Conservation (phyloP, 2,113 vertebrate genomes). For the Oreotrochilus melanogaster region DNA sequence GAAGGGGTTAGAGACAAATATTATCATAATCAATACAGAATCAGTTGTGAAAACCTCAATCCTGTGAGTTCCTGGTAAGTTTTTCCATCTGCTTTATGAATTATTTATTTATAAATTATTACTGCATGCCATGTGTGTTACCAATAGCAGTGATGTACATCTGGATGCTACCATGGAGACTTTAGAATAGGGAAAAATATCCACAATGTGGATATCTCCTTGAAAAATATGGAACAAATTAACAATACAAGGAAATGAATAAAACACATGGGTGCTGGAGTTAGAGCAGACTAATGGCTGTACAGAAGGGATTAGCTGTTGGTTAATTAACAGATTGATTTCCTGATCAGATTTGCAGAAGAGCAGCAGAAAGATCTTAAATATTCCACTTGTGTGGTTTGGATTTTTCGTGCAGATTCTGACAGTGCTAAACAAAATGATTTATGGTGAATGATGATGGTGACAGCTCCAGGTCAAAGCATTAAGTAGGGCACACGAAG, state of each 20-base stretch:
- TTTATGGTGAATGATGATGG: not conserved
- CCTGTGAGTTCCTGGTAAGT: not conserved
- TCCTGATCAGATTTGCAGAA: not conserved
- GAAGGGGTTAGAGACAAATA: not conserved
- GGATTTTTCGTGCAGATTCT: not conserved
- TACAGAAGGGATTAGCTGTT: constrained; percentile 5
- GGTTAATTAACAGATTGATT: constrained; percentile 52
- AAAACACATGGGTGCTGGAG: not conserved
- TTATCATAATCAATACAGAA: not conserved
- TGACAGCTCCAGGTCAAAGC: not conserved
- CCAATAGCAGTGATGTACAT: not conserved
- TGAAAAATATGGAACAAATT: constrained; percentile 20
- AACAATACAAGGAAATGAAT: constrained; percentile 22
- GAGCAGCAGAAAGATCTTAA: not conserved
- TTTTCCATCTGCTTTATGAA: constrained; percentile 28
- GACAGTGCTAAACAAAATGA: not conserved
- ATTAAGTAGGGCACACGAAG: not conserved
- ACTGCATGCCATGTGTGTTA: not conserved
- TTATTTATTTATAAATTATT: constrained; percentile 38
- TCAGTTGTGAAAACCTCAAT: not conserved
- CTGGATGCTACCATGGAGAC: not conserved
- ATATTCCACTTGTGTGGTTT: not conserved
- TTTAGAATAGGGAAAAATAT: not conserved
- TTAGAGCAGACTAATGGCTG: not conserved
- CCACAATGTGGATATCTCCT: not conserved